Evolutionary conservation across 2,797 vertebrate genomes (phyloP), one percentile per base, ranked within the genome.

Genomic region (Atherinosoma microstoma): DNA sequence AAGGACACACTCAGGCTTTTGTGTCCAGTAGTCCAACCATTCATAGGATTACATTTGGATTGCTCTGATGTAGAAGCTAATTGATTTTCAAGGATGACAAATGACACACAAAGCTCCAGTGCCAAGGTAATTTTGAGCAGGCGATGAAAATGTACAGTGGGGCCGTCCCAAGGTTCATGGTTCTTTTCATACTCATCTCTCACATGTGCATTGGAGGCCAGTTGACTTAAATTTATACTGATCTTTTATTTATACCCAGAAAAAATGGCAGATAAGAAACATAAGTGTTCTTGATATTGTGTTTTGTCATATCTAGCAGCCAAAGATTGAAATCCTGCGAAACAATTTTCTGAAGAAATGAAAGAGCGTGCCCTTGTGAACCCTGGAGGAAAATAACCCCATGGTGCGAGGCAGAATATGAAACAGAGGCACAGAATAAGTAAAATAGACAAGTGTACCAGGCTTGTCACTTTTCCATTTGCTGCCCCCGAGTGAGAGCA

Each of bases 321-420:
- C 95, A 96, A 96, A 98, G 97, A 99, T 99, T 99, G 98, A 99
- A 99, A 99, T 97, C 96, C 96, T 94, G 96, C 96, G 96, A 98
- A 99, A 99, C 97, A 99, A 99, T 99, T 99, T 99, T 99, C 98
- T 97, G 95, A 95, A 96, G 96, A 99, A 99, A 99, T 99, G 98
- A 97, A 99, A 97, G 96, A 92, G 95, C 93, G 80, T 98, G 97
- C 96, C 98, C 97, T 97, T 88, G 93, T 96, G 96, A 98, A 97
- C 97, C 96, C 96, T 93, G 94, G 94, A 96, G 97, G 96, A 98
- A 96, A 96, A 96, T 96, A 96, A 97, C 93, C 94, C 94, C 79
- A 87, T 92, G 89, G 91, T 96, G 97, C 94, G 95, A 91, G 92
- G 96, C 94, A 90, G 96, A 98, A 97, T 97, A 96, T 91, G 94